Evolutionary conservation across 2,888 invertebrate genomes (phyloP).

Genomic region (Polylopha cassiicola): DNA sequence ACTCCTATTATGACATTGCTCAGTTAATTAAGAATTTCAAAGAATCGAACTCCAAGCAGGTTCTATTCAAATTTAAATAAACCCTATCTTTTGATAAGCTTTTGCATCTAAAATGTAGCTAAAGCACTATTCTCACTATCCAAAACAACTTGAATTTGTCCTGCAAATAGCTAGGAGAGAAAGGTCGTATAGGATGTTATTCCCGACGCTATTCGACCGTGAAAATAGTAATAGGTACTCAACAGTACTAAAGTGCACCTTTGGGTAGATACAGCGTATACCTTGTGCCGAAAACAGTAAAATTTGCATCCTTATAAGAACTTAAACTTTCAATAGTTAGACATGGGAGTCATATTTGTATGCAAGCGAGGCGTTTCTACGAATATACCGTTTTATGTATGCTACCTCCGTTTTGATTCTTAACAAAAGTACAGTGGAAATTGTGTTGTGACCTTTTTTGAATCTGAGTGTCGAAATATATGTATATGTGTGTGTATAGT

Average conservation of each 20-base stretch:
- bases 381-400: constrained; percentile 2
- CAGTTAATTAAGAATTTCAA: too few relatives aligned
- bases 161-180: constrained; percentile 26
- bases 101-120: constrained; percentile 11
- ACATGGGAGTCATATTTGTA: constrained; percentile 28
- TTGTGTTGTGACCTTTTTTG: not conserved
- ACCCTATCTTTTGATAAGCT: constrained; percentile 5
- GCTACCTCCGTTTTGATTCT: constrained; percentile 12
- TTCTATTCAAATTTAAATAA: too few relatives aligned
- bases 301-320: constrained; percentile 54
- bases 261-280: constrained; percentile 31
- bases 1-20: too few relatives aligned
- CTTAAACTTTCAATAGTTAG: constrained; percentile 38
- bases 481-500: too few relatives aligned
- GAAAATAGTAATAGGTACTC: constrained; percentile 34
- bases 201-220: constrained; percentile 32
- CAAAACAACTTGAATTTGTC: constrained; percentile 24
- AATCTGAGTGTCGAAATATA: not conserved
- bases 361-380: constrained; percentile 12
- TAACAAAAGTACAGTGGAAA: not conserved
- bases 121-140: constrained; percentile 21
- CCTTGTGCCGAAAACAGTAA: constrained; percentile 43
- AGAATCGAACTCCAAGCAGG: too few relatives aligned
- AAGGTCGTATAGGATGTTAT: constrained; percentile 31
- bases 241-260: constrained; percentile 41